These are phyloP conservation scores for Euphydryas editha DNA, from an alignment of 2,888 invertebrate species.

Conservation along the genomic window DNA sequence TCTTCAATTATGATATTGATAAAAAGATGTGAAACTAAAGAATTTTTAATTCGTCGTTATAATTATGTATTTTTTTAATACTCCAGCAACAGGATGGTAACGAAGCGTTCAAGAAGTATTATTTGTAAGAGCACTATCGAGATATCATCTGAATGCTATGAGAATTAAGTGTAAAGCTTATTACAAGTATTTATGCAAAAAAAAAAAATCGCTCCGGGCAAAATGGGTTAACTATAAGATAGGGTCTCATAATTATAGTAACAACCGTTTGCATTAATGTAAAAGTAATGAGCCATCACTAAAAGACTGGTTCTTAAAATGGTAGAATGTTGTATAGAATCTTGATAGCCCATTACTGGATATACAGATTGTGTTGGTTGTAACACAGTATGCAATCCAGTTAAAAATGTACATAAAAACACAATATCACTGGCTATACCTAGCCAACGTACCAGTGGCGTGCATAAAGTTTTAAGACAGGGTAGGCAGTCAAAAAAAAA, in stretches of 20 bases:
- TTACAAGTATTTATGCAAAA: slow-evolving; percentile 47
- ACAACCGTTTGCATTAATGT: slow-evolving; percentile 55
- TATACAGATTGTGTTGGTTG: neutral
- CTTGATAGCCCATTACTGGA: neutral
- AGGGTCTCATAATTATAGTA: slow-evolving; percentile 46
- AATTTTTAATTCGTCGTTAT: neutral
- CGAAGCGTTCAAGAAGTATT: slow-evolving; percentile 34
- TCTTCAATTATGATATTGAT: neutral
- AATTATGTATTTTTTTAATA: slow-evolving; percentile 9
- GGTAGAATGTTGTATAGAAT: slow-evolving; percentile 1
- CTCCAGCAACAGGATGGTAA: neutral
- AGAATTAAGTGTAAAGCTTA: slow-evolving; percentile 43
- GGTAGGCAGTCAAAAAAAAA: too few species aligned
- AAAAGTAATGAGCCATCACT: slow-evolving; percentile 52
- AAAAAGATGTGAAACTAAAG: neutral
- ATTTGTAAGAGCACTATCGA: slow-evolving; percentile 54
- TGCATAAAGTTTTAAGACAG: too few species aligned
- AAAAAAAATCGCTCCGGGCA: slow-evolving; percentile 51
- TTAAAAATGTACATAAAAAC: neutral
- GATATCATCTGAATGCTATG: slow-evolving; percentile 49
- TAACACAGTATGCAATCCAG: slow-evolving; percentile 2
- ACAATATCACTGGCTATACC: neutral
- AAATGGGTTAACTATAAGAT: slow-evolving; percentile 44
- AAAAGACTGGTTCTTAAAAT: slow-evolving; percentile 26
- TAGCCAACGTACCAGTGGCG: too few species aligned